Percentiles rank a stretch among this genome's conserved stretches.
phyloP scores from a whole-genome alignment of 2,888 invertebrate species.

The Neoitamus cyanurus region DNA sequence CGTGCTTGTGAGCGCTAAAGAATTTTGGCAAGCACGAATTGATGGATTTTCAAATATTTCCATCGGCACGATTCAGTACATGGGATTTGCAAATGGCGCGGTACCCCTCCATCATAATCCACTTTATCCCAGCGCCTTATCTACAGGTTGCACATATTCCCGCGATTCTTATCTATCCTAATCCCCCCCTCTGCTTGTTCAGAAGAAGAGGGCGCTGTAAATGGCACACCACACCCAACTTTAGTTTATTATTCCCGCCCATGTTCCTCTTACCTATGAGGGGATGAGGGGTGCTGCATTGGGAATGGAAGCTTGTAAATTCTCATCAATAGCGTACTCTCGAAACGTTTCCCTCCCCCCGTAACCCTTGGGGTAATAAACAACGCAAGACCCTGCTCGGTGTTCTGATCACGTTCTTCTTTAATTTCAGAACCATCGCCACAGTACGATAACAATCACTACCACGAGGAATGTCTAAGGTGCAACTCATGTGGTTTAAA shows the following conservation, averaged over 20 bases:
- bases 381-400: neutral
- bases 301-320: neutral
- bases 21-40: neutral
- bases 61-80: neutral
- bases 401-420: slow-evolving; percentile 27
- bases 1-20: neutral
- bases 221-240: neutral
- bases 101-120: neutral
- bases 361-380: neutral
- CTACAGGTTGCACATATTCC: neutral
- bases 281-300: neutral
- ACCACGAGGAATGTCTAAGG: slow-evolving; percentile 96
- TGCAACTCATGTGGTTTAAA: slow-evolving; percentile 96
- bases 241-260: neutral
- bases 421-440: slow-evolving; percentile 84
- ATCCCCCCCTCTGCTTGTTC: neutral
- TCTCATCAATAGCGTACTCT: neutral
- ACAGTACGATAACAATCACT: slow-evolving; percentile 93
- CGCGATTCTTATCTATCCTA: neutral
- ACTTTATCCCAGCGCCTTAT: neutral
- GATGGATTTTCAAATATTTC: neutral
- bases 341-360: neutral
- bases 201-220: neutral
- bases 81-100: neutral
- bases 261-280: neutral